Conservation (phyloP, 1,140 invertebrate genomes). For the Chrysopa pallens region DNA sequence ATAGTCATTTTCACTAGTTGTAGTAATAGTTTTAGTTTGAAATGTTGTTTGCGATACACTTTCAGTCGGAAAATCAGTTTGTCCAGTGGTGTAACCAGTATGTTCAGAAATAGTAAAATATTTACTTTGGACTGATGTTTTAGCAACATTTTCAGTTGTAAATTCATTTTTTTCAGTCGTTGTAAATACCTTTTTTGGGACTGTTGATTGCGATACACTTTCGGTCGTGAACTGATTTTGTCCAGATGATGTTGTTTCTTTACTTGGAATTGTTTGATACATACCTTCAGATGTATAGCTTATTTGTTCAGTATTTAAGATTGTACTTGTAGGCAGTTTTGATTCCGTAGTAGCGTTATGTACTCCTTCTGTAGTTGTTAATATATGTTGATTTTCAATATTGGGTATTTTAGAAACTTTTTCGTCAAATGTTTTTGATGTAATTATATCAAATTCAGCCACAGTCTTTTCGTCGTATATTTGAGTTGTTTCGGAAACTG, state of each 20-base stretch:
- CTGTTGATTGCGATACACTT: neutral
- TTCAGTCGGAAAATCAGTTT: neutral
- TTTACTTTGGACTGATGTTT: neutral
- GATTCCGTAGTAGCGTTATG: neutral
- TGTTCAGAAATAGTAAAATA: neutral
- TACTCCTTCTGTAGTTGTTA: too few species aligned
- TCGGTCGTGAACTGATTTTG: neutral
- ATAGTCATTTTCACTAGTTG: too few species aligned
- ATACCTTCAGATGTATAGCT: neutral
- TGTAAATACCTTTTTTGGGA: neutral
- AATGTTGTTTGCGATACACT: neutral
- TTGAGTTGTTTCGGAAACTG: too few species aligned
- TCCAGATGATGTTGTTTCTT: too few species aligned
- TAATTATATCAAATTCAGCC: too few species aligned
- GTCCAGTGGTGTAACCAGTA: neutral
- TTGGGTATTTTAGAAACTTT: too few species aligned
- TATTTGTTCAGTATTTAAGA: neutral
- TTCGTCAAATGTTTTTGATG: too few species aligned
- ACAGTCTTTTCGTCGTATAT: too few species aligned
- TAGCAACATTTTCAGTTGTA: neutral
- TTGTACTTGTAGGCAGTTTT: neutral
- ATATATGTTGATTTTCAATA: too few species aligned
- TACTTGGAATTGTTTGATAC: neutral
- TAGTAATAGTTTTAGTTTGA: too few species aligned
- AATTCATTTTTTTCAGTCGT: neutral